Conservation (phyloP, 2,113 vertebrate species). For the Edolisoma coerulescens region DNA sequence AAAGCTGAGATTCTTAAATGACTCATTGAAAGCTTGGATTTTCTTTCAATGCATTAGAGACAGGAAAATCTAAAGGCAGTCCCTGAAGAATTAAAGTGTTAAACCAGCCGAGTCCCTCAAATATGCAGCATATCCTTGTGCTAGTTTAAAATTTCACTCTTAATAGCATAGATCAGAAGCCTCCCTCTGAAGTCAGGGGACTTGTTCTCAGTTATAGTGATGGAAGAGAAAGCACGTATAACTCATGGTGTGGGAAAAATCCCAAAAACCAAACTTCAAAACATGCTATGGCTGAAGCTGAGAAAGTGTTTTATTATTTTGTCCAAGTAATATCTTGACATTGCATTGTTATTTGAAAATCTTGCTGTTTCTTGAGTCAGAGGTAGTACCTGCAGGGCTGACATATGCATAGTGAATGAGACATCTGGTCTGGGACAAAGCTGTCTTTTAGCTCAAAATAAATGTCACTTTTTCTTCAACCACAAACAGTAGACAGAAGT, state of each 20-base stretch:
- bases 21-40: neutral
- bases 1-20: neutral
- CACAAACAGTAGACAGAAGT: neutral
- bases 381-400: constrained; percentile 24
- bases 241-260: neutral
- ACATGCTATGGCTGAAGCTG: neutral
- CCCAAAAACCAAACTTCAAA: neutral
- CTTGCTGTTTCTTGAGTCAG: constrained; percentile 15
- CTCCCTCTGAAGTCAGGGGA: neutral
- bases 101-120: neutral
- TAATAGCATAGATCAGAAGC: neutral
- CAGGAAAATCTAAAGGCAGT: neutral
- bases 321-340: neutral
- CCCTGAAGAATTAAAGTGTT: neutral
- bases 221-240: neutral
- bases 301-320: neutral
- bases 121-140: neutral
- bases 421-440: constrained; percentile 45
- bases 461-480: neutral
- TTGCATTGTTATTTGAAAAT: constrained; percentile 23
- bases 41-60: neutral
- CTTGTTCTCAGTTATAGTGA: neutral
- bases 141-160: neutral
- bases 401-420: constrained; percentile 15
- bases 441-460: constrained; percentile 31